Evolutionary conservation across 2,797 vertebrate species (phyloP), one percentile per base, ranked within the genome.

Genomic region (Clamator glandarius): DNA sequence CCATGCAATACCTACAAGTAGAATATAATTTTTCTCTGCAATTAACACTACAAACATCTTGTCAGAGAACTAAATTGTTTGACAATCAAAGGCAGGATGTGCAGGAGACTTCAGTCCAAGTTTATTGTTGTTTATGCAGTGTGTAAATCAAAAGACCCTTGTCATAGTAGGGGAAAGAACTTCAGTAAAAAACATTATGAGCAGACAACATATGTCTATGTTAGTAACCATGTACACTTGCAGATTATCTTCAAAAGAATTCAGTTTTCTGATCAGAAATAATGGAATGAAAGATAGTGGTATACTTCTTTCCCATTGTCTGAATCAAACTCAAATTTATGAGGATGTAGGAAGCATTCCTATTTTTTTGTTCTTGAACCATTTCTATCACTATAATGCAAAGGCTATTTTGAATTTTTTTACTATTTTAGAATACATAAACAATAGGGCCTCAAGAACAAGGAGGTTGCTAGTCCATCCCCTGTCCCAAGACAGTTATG

Each of bases 1-100:
- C 15, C 14, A 54, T 52, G 50, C 54, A 72, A 72, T 51, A 50
- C 87, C 48, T 93, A 48, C 52, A 78, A 89, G 46, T 29, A 74
- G 67, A 93, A 23, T 70, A 55, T 28, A 59, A 39, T 64, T 84
- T 89, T n/a, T 63, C 33, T 75, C 42, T 61, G 31, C 44, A 52
- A 21, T 79, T 72, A 77, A 58, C 8, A 86, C 25, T 29, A 3
- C 33, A 92, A 95, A 82, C 20, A 70, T 39, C 42, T 66, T 74
- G 89, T 85, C 89, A 91, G 21, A 91, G 36, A 93, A 94, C 33
- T 79, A 84, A 95, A 81, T 81, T 78, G 29, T 95, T 91, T 90
- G 74, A 86, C 63, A 94, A 50, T 57, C 70, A 76, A 76, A 87
- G 74, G 29, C 63, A 92, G 85, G 82, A 84, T 90, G 29, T 88